Evolutionary conservation across 2,113 vertebrate species (phyloP).

Genomic region (Alligator sinensis): DNA sequence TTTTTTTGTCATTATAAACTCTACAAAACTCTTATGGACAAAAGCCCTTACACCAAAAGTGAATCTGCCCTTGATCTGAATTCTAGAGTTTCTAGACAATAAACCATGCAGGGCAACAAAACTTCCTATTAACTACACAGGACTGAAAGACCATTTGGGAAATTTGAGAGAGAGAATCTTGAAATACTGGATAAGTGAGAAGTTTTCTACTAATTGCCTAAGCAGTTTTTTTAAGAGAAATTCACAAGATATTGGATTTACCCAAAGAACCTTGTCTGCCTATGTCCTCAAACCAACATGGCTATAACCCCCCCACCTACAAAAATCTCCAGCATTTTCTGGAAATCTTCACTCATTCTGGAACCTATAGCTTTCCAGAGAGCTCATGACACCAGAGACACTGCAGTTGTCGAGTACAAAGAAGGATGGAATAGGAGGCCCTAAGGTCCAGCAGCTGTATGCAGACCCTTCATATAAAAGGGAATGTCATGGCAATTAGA

Average conservation of each 20-base stretch:
- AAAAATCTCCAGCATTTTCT: background rate
- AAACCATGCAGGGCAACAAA: conserved; percentile 27
- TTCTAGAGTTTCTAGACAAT: conserved; percentile 7
- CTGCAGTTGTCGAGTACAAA: background rate
- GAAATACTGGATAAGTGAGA: conserved; percentile 18
- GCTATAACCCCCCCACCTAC: background rate
- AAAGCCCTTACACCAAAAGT: background rate
- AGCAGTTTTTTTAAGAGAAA: background rate
- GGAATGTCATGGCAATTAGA: too few species aligned
- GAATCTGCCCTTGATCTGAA: conserved; percentile 20
- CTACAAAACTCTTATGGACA: background rate
- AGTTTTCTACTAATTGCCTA: background rate
- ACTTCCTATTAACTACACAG: background rate
- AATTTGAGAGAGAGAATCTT: background rate
- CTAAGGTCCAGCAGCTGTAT: background rate
- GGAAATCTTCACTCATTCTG: background rate
- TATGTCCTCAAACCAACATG: too few species aligned
- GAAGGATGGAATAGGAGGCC: background rate
- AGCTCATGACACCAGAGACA: background rate
- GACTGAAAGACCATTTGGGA: background rate
- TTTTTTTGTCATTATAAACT: background rate
- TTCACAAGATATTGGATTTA: background rate
- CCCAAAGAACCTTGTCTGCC: too few species aligned
- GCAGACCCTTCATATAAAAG: too few species aligned
- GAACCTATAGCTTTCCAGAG: fast-evolving